phyloP scores from a whole-genome alignment of 2,113 vertebrate species.

The Natator depressus region DNA sequence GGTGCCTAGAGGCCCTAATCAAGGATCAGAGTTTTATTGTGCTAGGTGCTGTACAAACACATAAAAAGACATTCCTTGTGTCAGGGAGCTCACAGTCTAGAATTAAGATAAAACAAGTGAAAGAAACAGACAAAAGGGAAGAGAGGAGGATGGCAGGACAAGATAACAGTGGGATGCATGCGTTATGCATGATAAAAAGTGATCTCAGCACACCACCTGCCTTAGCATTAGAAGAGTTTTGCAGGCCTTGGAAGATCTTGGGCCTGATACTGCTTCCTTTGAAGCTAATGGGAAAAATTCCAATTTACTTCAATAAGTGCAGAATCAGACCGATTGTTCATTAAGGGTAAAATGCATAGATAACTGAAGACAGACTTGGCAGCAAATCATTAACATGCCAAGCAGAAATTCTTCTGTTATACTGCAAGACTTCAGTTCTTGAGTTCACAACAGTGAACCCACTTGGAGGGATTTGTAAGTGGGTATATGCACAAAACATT shows the following conservation, averaged over 20 bases:
- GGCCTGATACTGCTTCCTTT: not conserved
- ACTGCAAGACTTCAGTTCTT: not conserved
- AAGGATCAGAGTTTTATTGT: not conserved
- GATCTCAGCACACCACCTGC: not conserved
- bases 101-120: not conserved
- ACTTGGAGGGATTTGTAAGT: conserved; percentile 35
- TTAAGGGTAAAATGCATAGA: conserved; percentile 3
- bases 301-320: not conserved
- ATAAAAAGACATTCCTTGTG: not conserved
- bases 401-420: not conserved
- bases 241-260: not conserved
- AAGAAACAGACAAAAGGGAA: conserved; percentile 27
- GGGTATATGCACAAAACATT: not conserved
- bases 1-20: not conserved
- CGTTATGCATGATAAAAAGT: not conserved
- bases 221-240: not conserved
- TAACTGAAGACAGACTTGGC: conserved; percentile 2
- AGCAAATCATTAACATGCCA: not conserved
- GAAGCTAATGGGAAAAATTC: not conserved
- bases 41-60: not conserved
- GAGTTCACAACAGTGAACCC: conserved; percentile 26
- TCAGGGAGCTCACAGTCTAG: not conserved
- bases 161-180: conserved; percentile 32
- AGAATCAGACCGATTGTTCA: not conserved
- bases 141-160: conserved; percentile 29